Evolutionary conservation across 1,140 invertebrate genomes (phyloP).

Genomic region (Cydia fagiglandana): DNA sequence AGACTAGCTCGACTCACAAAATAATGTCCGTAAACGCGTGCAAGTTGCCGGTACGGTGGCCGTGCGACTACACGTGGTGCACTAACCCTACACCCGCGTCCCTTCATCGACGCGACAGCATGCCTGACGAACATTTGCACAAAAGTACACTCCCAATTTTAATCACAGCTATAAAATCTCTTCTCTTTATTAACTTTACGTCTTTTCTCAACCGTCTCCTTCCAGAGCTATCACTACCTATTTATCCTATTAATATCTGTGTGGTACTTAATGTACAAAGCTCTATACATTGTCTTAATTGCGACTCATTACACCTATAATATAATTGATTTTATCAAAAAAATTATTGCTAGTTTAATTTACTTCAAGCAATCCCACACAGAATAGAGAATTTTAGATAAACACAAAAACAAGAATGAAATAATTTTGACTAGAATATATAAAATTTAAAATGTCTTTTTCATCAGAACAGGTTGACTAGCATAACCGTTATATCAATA

Average conservation of each 20-base stretch:
- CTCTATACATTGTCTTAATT: constrained; percentile 78
- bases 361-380: constrained; percentile 65
- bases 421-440: constrained; percentile 73
- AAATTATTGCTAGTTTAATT: constrained; percentile 71
- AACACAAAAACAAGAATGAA: constrained; percentile 51
- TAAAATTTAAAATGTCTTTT: constrained; percentile 62
- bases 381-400: constrained; percentile 58
- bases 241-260: constrained; percentile 72
- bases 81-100: constrained; percentile 47
- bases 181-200: constrained; percentile 63
- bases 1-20: not conserved
- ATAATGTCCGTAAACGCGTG: constrained; percentile 30
- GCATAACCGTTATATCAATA: constrained; percentile 56
- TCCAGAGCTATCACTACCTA: constrained; percentile 61
- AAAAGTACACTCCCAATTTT: constrained; percentile 67
- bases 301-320: constrained; percentile 66
- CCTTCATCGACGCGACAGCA: constrained; percentile 35
- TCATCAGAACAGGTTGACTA: constrained; percentile 73
- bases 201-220: constrained; percentile 50
- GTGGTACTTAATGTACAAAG: constrained; percentile 76
- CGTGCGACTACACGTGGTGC: constrained; percentile 39
- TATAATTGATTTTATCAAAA: constrained; percentile 78
- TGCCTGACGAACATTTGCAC: constrained; percentile 61
- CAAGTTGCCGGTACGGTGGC: constrained; percentile 6
- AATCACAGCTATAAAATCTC: constrained; percentile 76